These are phyloP conservation scores for Dolichomitus sp. DNA, from an alignment of 2,888 invertebrate species.

Conservation along the genomic window DNA sequence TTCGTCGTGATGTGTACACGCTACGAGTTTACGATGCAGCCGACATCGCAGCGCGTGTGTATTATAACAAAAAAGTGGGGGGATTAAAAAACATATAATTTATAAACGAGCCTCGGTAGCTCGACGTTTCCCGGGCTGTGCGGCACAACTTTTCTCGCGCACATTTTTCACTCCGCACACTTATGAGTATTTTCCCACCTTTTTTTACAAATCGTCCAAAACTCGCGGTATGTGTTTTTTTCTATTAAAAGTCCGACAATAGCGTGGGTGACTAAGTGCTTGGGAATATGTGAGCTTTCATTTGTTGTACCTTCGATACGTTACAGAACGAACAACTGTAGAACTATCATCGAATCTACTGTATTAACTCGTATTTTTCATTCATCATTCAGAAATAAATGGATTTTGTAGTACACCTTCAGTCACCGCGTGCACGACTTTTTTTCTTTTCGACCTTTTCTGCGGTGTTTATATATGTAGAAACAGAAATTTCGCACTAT, in stretches of 20 bases:
- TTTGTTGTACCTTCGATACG: background rate
- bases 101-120: background rate
- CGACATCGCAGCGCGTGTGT: background rate
- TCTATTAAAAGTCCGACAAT: background rate
- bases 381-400: background rate
- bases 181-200: slow-evolving; percentile 25
- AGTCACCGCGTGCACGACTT: background rate
- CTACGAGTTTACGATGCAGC: background rate
- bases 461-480: no score
- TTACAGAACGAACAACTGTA: background rate
- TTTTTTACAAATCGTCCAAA: background rate
- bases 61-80: background rate
- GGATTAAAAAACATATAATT: slow-evolving; percentile 3
- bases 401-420: background rate
- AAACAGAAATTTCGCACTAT: background rate
- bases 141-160: slow-evolving; percentile 49
- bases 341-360: background rate
- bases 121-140: slow-evolving; percentile 54
- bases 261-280: background rate
- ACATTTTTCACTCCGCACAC: slow-evolving; percentile 17
- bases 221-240: background rate
- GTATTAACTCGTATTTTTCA: background rate
- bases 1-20: background rate
- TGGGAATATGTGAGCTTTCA: background rate
- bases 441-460: no score